These are phyloP conservation scores for Perccottus glenii DNA, from an alignment of 2,113 vertebrate species.

Conservation along the genomic window DNA sequence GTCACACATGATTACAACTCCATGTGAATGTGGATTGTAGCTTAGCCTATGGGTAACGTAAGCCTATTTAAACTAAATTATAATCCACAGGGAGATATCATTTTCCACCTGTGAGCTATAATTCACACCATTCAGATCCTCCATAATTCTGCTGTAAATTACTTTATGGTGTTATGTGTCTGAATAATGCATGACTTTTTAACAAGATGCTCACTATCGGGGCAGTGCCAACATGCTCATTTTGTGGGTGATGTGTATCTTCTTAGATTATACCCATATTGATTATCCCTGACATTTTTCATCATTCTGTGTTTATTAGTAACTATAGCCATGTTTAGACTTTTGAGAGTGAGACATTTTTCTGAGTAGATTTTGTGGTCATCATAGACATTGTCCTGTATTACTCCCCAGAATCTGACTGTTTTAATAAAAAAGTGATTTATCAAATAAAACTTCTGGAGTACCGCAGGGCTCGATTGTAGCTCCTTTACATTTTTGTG, in stretches of 20 bases:
- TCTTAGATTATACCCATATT: neutral
- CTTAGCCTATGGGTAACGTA: constrained; percentile 17
- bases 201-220: neutral
- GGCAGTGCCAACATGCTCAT: neutral
- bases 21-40: constrained; percentile 27
- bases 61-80: constrained; percentile 16
- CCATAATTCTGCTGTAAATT: constrained; percentile 6
- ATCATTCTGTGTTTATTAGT: neutral
- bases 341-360: no score
- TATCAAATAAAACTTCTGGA: neutral
- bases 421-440: no score
- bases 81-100: constrained; percentile 15
- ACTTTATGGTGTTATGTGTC: constrained; percentile 1
- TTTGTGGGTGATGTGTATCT: neutral
- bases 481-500: no score
- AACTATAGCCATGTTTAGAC: neutral
- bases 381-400: no score
- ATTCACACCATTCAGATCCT: constrained; percentile 16
- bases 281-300: neutral
- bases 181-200: constrained; percentile 17
- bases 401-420: no score
- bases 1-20: constrained; percentile 12
- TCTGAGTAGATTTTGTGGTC: no score
- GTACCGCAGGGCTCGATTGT: neutral
- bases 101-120: constrained; percentile 29